Base-by-base conservation (phyloP, 2,888 invertebrate genomes). In the Lamproptera curius region DNA sequence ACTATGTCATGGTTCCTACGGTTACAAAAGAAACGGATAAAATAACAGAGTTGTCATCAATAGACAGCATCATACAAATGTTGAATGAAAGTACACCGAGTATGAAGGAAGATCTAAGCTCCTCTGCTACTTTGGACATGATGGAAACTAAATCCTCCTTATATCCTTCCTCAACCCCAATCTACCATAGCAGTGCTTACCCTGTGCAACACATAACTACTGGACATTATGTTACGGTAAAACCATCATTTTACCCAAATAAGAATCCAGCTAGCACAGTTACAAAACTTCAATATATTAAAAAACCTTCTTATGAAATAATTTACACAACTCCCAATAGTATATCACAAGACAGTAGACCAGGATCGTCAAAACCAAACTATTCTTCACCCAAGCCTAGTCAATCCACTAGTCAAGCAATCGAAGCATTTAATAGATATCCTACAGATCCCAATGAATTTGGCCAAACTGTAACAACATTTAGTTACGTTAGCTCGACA, bases 31-130 rank as follows among this genome's bases (percentile, higher is more conserved):
- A 86, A 58, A 51, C 73, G 53, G 60, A 84, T 58, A 66, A 86
- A 67, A 74, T 81, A 4, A 70, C 78, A 9, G 84, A 85, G 45
- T 63, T 88, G 6, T 88, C 85, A 1, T 82, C 87, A 1, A 78
- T 85, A 42, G 67, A 89, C 55, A 90, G 92, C 39, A 92, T 93
- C 3, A 88, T 92, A 48, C 88, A 92, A 58, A 91, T 92, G 88
- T 67, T 92, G 8, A 92, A 92, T 63, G 77, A 81, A 16, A 84
- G 80, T 40, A 83, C 84, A 6, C 77, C 83, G 16, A 83, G 73
- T 58, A 66, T 82, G 59, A 78, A 73, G 45, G 78, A 82, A 42
- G 76, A 77, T 15, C 65, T 71, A 1, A 81, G 82, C 8, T 71
- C 80, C 16, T 73, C 80, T 9, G 64, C 74, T 1, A 57, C 73